Base-by-base conservation (phyloP, 2,113 vertebrate species). In the Columba livia region DNA sequence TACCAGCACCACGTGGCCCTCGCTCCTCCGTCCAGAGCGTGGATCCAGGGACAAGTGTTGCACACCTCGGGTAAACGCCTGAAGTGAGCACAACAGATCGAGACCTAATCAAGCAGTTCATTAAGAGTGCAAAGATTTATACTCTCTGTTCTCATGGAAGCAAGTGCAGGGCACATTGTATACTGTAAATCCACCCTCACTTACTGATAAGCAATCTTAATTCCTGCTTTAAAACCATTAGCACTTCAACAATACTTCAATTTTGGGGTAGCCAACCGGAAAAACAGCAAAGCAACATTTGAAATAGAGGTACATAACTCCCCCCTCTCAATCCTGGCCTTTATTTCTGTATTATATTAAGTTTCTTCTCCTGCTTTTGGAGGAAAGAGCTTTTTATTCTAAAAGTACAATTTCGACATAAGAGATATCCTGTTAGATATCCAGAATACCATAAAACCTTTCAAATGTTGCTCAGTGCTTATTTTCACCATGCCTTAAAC, bases 61-160 rank as follows among this genome's bases (percentile, higher is more conserved):
- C 5, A 5, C 1, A 18, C 25, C 4, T 4, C 0, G 5, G 40
- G 36, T 3, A 23, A 44, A 54, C 11, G 29, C 2, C 64, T 15
- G 0, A 9, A 29, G 32, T 15, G 24, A 12, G 60, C 0, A 18
- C 58, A n/a, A 40, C 36, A 15, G 44, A 61, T 8, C 21, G 3
- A 60, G 18, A 24, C 19, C 44, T 29, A 50, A 15, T 10, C 9
- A 42, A 64, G 75, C 47, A 38, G 44, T 20, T 6, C 15, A 24
- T 11, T 1, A 3, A 5, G 40, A 40, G 44, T 9, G 42, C 53
- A 15, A 26, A 67, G 48, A 51, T 42, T 25, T 31, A 36, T 34
- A 8, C 48, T 3, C 57, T n/a, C n/a, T 58, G 28, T 5, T 54
- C 60, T 31, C 18, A 31, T 1, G 25, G 40, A 57, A 69, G 60